Percentiles rank a stretch among this genome's conserved stretches.
Conservation (phyloP, 2,888 invertebrate species). For the Scaeva pyrastri region DNA sequence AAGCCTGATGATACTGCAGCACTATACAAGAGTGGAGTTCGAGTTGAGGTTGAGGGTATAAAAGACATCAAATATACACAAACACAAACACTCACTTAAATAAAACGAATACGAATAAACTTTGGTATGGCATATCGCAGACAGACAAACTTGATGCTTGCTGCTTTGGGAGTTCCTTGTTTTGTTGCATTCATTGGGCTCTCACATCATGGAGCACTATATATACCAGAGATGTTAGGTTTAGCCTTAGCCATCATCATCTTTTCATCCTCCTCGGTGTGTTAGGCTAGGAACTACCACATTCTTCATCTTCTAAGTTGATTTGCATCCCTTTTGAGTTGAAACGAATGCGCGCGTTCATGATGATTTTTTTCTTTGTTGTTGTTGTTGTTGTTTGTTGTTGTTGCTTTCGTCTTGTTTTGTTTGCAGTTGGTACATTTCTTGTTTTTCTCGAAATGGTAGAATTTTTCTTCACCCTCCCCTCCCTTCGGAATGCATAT, state of each 20-base stretch:
- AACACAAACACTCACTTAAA: not conserved
- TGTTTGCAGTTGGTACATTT: conserved; percentile 17
- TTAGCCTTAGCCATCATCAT: conserved; percentile 26
- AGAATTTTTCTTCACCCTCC: conserved; percentile 26
- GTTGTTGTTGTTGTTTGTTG: conserved; percentile 24
- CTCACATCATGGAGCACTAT: not conserved
- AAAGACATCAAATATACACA: not conserved
- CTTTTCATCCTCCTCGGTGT: conserved; percentile 19
- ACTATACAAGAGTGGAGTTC: not conserved
- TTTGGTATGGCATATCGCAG: no score
- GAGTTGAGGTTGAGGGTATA: conserved; percentile 3
- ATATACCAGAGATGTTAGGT: conserved; percentile 33
- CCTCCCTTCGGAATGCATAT: not conserved
- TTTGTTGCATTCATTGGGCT: not conserved
- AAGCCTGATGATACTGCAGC: not conserved
- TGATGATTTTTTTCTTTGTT: not conserved
- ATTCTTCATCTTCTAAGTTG: conserved; percentile 65
- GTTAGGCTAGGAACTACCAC: conserved; percentile 15
- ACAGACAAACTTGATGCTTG: conserved; percentile 44
- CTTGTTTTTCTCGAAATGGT: conserved; percentile 52
- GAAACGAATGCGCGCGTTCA: conserved; percentile 28
- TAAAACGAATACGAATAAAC: no score
- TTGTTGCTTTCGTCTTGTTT: no score
- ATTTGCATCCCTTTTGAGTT: conserved; percentile 70
- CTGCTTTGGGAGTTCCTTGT: conserved; percentile 53